Evolutionary conservation across 2,888 invertebrate genomes (phyloP), one percentile per base, ranked within the genome.

Genomic region (Watsonalla binaria): DNA sequence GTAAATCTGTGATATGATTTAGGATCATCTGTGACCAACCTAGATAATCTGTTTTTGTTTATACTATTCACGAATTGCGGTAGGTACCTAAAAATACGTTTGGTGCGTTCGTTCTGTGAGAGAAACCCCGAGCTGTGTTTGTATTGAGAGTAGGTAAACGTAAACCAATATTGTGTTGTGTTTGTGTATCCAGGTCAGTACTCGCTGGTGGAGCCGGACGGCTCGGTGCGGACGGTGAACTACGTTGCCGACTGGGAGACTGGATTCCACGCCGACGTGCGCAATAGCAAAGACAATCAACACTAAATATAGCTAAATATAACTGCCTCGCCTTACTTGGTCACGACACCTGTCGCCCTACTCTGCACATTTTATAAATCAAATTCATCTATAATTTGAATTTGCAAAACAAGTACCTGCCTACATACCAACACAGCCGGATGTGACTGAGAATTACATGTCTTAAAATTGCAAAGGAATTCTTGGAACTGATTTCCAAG

Each of bases 211-310:
- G 95, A 95, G 78, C 94, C 94, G 48, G 95, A 95, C 84, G 95
- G 95, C 54, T 94, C 94, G 60, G 93, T 95, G 54, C 92, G 95
- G 62, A 95, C 94, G 2, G 95, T 95, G 55, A 92, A 94, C 82
- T 95, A 95, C 82, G 92, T 93, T 54, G 95, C 95, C 54, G 95
- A 95, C 79, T 95, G 95, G 95, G 93, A 94, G 81, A 94, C 94
- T 66, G 95, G 95, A 71, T 95, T 95, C 90, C 94, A 95, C 78
- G 95, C 95, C 57, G 91, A 93, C 74, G 94, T 95, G 51, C 92
- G 92, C 80, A 94, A 94, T 81, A 93, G 92, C 84, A 92, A 92
- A 80, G 92, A 93, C 82, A 82, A 84, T 58, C 79, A 81, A 63
- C 87, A 88, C 70, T 87, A 86, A 70, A 62, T 56, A 52, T 51